Base-by-base conservation (phyloP, 2,113 vertebrate species). In the Pangasianodon hypophthalmus region DNA sequence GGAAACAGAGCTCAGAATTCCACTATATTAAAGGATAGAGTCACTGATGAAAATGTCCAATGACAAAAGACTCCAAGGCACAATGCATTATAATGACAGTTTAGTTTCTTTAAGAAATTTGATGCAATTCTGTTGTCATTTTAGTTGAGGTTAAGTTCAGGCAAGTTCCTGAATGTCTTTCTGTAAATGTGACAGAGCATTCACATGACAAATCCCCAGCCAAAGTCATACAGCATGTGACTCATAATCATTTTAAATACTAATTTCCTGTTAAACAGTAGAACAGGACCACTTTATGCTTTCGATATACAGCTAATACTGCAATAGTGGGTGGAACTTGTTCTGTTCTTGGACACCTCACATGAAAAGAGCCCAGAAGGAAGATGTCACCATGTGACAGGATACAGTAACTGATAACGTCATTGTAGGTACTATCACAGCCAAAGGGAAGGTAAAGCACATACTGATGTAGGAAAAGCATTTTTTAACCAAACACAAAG, bases 361-460 rank as follows among this genome's bases (percentile, higher is more conserved):
- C 3, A 7, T 73, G 32, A 73, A 4, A 24, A 62, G 6, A 64
- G 24, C 10, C 13, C 13, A 37, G 41, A 3, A 32, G 21, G 86
- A 60, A 19, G 52, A 29, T 85, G 83, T 13, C 52, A 60, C 19
- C 86, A 87, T 60, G 73, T 62, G 71, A 87, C 87, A 81, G 54
- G 71, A 79, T 58, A 19, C 84, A 71, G 8, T 29, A 71, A 71
- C 3, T 71, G n/a, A 71, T 71, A 67, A 71, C 37, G 32, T 44
- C 37, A 84, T 58, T 46, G 19, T 62, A 86, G 44, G 21, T 16
- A 67, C 64, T n/a, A 32, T 32, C 64, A 67, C 14, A 83, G 32
- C 81, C 48, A 81, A 56, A 84, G 32, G 4, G 10, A 69, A 69
- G 14, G 7, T 2, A 67, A 1, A 9, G 8, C 11, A 29, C 11